Evolutionary conservation across 2,888 invertebrate genomes (phyloP).

Genomic region (Lycaena phlaeas): DNA sequence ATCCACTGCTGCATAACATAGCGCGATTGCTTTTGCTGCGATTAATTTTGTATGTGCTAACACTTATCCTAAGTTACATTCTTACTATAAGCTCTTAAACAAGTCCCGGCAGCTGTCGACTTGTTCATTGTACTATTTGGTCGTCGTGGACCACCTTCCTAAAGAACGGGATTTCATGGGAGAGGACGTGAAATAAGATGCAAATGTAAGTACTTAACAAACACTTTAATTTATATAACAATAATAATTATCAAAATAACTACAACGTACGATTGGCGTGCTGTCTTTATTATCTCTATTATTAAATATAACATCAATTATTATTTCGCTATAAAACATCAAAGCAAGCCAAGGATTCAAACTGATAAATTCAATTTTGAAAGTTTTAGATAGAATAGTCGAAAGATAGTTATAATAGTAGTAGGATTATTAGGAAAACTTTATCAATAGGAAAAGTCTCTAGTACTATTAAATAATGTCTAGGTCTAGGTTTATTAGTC

Average conservation of each 20-base stretch:
- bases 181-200: too few relatives aligned
- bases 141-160: too few relatives aligned
- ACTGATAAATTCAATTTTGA: conserved; percentile 4
- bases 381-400: conserved; percentile 5
- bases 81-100: too few relatives aligned
- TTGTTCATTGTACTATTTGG: too few relatives aligned
- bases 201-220: conserved; percentile 52
- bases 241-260: conserved; percentile 62
- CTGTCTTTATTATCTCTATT: conserved; percentile 24
- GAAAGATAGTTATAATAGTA: conserved; percentile 6
- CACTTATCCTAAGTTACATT: too few relatives aligned
- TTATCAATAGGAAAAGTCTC: conserved; percentile 3
- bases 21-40: too few relatives aligned
- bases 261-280: conserved; percentile 37
- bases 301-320: conserved; percentile 20
- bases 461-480: conserved; percentile 6
- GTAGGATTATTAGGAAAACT: conserved; percentile 11
- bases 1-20: too few relatives aligned
- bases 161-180: too few relatives aligned
- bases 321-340: conserved; percentile 8
- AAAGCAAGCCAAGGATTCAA: conserved; percentile 9
- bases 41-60: too few relatives aligned
- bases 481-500: conserved; percentile 9
- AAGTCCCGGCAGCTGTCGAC: too few relatives aligned
- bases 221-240: conserved; percentile 61